These are phyloP conservation scores for Cantharis rufa DNA, from an alignment of 2,888 invertebrate genomes.

Conservation along the genomic window DNA sequence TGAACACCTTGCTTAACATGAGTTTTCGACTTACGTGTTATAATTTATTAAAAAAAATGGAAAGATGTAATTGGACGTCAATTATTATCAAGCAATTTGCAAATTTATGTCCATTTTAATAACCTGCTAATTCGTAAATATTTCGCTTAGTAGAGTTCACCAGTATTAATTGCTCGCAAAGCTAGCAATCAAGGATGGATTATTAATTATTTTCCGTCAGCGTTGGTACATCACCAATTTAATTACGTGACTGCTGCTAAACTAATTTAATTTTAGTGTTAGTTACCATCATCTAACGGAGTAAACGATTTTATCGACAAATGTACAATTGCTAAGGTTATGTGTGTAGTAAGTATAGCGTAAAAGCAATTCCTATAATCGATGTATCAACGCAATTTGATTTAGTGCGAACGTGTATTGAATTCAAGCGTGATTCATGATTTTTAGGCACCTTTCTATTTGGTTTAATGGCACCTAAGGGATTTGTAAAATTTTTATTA, in stretches of 20 bases:
- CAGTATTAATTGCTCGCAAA: conserved; percentile 17
- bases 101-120: conserved; percentile 5
- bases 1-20: neutral
- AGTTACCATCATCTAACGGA: conserved; percentile 1
- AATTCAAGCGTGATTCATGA: conserved; percentile 5
- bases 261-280: conserved; percentile 16
- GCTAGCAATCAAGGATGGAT: conserved; percentile 13
- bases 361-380: conserved; percentile 21
- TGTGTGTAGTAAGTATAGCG: conserved; percentile 7
- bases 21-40: neutral
- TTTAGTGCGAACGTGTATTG: conserved; percentile 20
- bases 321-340: conserved; percentile 16
- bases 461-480: conserved; percentile 2
- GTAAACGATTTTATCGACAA: conserved; percentile 22
- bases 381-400: conserved; percentile 25
- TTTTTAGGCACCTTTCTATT: neutral
- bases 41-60: neutral
- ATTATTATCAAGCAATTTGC: neutral
- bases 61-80: neutral
- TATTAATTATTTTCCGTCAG: conserved; percentile 25
- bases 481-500: conserved; percentile 6
- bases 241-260: conserved; percentile 20
- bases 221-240: conserved; percentile 23
- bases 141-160: conserved; percentile 8
- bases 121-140: conserved; percentile 12